phyloP scores from a whole-genome alignment of 2,113 vertebrate genomes.

The Oreochromis aureus region DNA sequence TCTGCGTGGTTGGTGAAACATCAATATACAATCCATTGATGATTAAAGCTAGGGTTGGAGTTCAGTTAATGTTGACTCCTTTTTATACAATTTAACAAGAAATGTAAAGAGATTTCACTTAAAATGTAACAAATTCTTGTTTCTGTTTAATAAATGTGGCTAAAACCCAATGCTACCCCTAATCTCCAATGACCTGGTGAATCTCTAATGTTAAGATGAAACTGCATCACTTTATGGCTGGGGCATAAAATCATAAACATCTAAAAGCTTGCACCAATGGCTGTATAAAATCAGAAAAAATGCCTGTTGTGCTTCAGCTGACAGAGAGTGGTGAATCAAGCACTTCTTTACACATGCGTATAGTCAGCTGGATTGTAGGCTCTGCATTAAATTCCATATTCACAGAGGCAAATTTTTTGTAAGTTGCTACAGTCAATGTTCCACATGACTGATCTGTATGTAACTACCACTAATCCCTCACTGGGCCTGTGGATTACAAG shows the following conservation, averaged over 20 bases:
- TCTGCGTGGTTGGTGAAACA: neutral
- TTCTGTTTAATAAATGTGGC: neutral
- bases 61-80: neutral
- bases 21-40: neutral
- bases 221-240: neutral
- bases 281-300: neutral
- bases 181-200: neutral
- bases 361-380: neutral
- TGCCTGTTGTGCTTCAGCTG: neutral
- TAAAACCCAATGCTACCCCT: neutral
- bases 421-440: constrained; percentile 14
- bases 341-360: neutral
- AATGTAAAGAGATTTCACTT: neutral
- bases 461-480: constrained; percentile 41
- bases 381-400: constrained; percentile 7
- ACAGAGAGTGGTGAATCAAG: neutral
- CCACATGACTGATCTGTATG: constrained; percentile 37
- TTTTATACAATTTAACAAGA: neutral
- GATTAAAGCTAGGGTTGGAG: neutral
- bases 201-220: neutral
- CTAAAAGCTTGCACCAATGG: neutral
- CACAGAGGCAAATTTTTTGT: neutral
- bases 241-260: neutral
- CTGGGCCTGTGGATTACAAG: constrained; percentile 35
- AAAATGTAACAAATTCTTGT: neutral